These are phyloP conservation scores for Talpa occidentalis DNA, from an alignment of 2,113 vertebrate species.

Conservation along the genomic window DNA sequence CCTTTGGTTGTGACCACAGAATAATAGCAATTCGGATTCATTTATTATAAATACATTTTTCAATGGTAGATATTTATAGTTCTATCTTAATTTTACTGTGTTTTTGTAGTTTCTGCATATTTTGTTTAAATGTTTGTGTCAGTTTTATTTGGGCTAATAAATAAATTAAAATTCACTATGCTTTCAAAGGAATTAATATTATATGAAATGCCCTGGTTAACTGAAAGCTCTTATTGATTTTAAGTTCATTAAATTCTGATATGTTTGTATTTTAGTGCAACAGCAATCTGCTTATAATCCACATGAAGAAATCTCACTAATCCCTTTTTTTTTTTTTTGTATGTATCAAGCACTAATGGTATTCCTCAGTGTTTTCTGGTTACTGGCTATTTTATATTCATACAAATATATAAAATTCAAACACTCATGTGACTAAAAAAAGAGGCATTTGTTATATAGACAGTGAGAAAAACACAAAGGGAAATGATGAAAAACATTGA, in stretches of 20 bases:
- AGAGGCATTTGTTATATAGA: not conserved
- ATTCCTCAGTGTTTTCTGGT: conserved; percentile 44
- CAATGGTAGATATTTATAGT: not conserved
- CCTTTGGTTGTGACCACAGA: not conserved
- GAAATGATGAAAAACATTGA: conserved; percentile 44
- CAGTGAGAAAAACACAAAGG: conserved; percentile 14
- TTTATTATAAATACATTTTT: not conserved
- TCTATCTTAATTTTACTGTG: not conserved
- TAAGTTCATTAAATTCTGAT: conserved; percentile 41
- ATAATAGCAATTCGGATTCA: not conserved
- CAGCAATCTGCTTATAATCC: not conserved
- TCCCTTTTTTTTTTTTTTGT: not conserved
- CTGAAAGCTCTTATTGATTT: conserved; percentile 14
- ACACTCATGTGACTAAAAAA: not conserved
- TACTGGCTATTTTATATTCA: not conserved
- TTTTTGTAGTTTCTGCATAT: conserved; percentile 11
- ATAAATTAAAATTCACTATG: not conserved
- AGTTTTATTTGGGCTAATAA: not conserved
- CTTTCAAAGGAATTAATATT: conserved; percentile 22
- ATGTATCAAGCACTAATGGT: not conserved
- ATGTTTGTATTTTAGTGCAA: conserved; percentile 10
- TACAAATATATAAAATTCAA: not conserved
- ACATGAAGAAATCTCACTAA: conserved; percentile 10
- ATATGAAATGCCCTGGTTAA: not conserved
- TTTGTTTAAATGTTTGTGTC: not conserved